Percentiles rank a stretch among this genome's conserved stretches.
These are phyloP conservation scores for Porites cylindrica DNA, from an alignment of 92 coral and sea anemone species.

Conservation along the genomic window DNA sequence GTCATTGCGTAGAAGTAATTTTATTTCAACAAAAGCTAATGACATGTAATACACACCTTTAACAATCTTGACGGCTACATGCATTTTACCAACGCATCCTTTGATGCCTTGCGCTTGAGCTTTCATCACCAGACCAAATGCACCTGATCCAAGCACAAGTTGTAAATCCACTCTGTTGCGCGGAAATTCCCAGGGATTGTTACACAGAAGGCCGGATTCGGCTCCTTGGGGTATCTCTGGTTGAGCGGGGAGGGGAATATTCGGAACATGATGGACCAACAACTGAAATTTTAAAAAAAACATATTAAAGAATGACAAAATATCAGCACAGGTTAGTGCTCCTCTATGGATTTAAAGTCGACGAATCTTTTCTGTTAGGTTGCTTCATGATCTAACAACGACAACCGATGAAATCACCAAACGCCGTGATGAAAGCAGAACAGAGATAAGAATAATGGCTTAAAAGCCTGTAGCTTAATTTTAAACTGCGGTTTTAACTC, in stretches of 20 bases:
- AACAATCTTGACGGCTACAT: constrained; percentile 96
- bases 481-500: too few species aligned
- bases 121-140: constrained; percentile 99
- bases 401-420: too few species aligned
- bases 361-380: too few species aligned
- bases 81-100: constrained; percentile 94
- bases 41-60: constrained; percentile 69
- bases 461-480: too few species aligned
- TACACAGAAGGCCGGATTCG: constrained; percentile 57
- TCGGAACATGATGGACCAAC: constrained; percentile 27
- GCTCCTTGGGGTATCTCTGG: constrained; percentile 52
- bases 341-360: too few species aligned
- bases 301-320: not conserved
- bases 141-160: constrained; percentile 93
- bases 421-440: too few species aligned
- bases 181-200: constrained; percentile 98
- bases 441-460: too few species aligned
- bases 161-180: constrained; percentile 86
- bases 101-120: constrained; percentile 98
- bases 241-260: constrained; percentile 3
- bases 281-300: constrained; percentile 8
- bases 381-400: too few species aligned
- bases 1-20: too few species aligned
- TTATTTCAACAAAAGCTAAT: not conserved
- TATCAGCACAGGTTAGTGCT: not conserved